Percentiles rank a stretch among this genome's conserved stretches.
Conservation (phyloP, 2,888 invertebrate genomes). For the Steinernema scapterisci region DNA sequence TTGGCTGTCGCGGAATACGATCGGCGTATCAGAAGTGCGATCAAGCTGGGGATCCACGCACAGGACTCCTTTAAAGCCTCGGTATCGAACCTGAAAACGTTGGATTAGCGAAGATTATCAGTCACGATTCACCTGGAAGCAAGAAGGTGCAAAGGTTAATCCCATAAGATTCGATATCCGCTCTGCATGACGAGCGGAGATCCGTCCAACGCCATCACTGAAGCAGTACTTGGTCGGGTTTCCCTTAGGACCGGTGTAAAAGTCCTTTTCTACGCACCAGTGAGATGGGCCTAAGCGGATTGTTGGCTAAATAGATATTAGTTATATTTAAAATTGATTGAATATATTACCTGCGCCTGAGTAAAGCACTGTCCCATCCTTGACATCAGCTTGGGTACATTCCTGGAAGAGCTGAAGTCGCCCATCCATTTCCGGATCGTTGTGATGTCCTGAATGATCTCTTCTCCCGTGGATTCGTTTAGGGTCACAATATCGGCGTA, state of each 20-base stretch:
- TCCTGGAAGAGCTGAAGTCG: constrained; percentile 52
- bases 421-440: constrained; percentile 58
- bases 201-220: constrained; percentile 61
- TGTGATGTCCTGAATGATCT: constrained; percentile 43
- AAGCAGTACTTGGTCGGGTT: constrained; percentile 49
- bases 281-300: neutral
- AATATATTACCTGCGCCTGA: constrained; percentile 50
- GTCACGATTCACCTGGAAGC: constrained; percentile 46
- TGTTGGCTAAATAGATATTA: constrained; percentile 18
- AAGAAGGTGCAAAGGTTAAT: constrained; percentile 48
- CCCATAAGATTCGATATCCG: constrained; percentile 37
- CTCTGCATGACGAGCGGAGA: constrained; percentile 37
- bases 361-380: constrained; percentile 69
- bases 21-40: constrained; percentile 11
- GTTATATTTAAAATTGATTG: constrained; percentile 6
- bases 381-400: constrained; percentile 68
- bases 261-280: constrained; percentile 12
- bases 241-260: neutral
- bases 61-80: constrained; percentile 66
- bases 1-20: constrained; percentile 56
- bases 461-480: constrained; percentile 41
- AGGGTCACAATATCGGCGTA: constrained; percentile 44
- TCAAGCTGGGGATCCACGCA: constrained; percentile 57
- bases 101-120: constrained; percentile 7
- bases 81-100: constrained; percentile 56